Conservation (phyloP, 1,140 invertebrate genomes). For the Hylaeus volcanicus region DNA sequence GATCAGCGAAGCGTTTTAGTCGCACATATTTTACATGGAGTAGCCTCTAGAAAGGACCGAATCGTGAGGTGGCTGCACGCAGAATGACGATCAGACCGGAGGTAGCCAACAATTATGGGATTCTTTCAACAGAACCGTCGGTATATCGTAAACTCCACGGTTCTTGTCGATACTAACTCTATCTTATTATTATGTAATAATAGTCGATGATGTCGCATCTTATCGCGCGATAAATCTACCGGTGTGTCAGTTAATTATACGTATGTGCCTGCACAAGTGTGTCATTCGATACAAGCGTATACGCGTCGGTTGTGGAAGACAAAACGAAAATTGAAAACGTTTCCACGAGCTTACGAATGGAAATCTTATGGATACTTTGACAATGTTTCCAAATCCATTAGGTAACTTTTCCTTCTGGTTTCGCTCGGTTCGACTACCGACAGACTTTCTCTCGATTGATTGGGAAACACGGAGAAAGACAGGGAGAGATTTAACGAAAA, state of each 20-base stretch:
- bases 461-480: slow-evolving; percentile 11
- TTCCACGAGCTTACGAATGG: neutral
- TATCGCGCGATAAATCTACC: slow-evolving; percentile 1
- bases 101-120: slow-evolving; percentile 45
- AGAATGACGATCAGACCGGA: slow-evolving; percentile 59
- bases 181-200: slow-evolving; percentile 7
- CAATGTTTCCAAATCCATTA: slow-evolving; percentile 8
- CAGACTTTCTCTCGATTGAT: slow-evolving; percentile 46
- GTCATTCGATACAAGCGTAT: neutral
- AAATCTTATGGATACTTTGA: neutral
- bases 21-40: neutral
- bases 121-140: slow-evolving; percentile 51
- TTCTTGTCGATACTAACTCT: slow-evolving; percentile 32
- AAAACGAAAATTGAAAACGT: neutral
- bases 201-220: neutral
- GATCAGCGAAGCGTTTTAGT: neutral
- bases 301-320: neutral
- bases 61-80: slow-evolving; percentile 53
- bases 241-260: too few species aligned
- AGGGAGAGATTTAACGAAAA: neutral
- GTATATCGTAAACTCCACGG: slow-evolving; percentile 37
- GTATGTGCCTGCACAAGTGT: neutral
- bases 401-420: slow-evolving; percentile 32
- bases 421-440: slow-evolving; percentile 8
- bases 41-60: slow-evolving; percentile 45